Percentiles rank a stretch among this genome's conserved stretches.
phyloP scores from a whole-genome alignment of 2,888 invertebrate species.

The Pollenia labialis region DNA sequence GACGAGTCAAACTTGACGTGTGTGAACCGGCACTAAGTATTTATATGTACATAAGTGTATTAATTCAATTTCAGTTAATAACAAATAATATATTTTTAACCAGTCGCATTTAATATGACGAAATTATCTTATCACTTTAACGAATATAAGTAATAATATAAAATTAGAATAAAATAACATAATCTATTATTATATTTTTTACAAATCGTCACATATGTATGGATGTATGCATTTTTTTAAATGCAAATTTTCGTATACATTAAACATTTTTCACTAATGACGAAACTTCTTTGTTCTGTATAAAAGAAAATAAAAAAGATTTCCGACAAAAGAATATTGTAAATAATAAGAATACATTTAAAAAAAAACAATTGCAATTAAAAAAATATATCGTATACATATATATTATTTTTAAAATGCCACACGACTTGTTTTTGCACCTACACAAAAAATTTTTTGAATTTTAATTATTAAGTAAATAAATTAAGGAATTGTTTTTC shows the following conservation, averaged over 20 bases:
- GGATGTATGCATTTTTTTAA: background rate
- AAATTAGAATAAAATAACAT: no score
- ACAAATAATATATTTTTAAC: no score
- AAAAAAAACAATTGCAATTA: slow-evolving; percentile 32
- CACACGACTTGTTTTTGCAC: slow-evolving; percentile 59
- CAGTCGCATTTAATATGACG: no score
- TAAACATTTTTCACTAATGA: slow-evolving; percentile 8
- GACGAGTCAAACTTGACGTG: no score
- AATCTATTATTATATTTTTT: background rate
- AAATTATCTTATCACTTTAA: no score
- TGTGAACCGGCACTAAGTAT: no score
- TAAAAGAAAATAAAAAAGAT: slow-evolving; percentile 31
- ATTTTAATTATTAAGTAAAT: background rate
- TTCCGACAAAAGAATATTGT: slow-evolving; percentile 46
- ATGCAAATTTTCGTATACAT: background rate
- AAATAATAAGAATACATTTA: slow-evolving; percentile 1
- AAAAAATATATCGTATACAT: slow-evolving; percentile 15
- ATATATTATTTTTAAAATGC: slow-evolving; percentile 51
- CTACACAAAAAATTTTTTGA: slow-evolving; percentile 41
- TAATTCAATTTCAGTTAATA: no score
- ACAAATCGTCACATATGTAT: background rate
- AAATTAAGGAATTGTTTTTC: background rate
- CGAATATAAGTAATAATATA: no score
- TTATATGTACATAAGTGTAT: no score
- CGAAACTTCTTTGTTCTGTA: slow-evolving; percentile 42